These are phyloP conservation scores for Parus major DNA, from an alignment of 2,113 vertebrate genomes.

Conservation along the genomic window DNA sequence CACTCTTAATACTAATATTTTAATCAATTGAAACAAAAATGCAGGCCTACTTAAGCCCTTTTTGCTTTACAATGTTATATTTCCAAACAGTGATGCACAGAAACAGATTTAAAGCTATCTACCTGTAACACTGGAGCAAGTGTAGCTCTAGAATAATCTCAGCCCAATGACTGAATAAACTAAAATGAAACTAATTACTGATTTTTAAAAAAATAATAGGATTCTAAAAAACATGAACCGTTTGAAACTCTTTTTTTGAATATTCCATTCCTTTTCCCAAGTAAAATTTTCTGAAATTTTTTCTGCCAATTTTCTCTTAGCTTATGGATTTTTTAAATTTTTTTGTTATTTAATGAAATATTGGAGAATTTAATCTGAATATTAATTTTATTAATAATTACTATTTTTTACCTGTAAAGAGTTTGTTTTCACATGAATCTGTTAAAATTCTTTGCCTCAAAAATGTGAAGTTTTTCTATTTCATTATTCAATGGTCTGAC, in stretches of 20 bases:
- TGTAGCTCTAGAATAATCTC: not conserved
- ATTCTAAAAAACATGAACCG: rapidly evolving
- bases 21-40: not conserved
- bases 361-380: not conserved
- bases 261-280: not conserved
- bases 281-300: not conserved
- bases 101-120: not conserved
- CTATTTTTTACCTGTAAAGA: not conserved
- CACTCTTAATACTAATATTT: not conserved
- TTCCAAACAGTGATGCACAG: not conserved
- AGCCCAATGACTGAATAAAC: not conserved
- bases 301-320: not conserved
- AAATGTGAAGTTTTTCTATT: not conserved
- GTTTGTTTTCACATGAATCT: not conserved
- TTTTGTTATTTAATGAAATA: not conserved
- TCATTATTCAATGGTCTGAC: not conserved
- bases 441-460: not conserved
- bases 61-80: not conserved
- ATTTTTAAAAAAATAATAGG: not conserved
- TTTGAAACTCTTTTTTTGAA: not conserved
- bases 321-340: rapidly evolving
- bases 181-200: not conserved
- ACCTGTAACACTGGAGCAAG: not conserved
- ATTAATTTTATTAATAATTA: no score
- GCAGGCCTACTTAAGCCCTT: not conserved